These are phyloP conservation scores for Xestia ashworthii DNA, from an alignment of 2,888 invertebrate genomes.

Conservation along the genomic window DNA sequence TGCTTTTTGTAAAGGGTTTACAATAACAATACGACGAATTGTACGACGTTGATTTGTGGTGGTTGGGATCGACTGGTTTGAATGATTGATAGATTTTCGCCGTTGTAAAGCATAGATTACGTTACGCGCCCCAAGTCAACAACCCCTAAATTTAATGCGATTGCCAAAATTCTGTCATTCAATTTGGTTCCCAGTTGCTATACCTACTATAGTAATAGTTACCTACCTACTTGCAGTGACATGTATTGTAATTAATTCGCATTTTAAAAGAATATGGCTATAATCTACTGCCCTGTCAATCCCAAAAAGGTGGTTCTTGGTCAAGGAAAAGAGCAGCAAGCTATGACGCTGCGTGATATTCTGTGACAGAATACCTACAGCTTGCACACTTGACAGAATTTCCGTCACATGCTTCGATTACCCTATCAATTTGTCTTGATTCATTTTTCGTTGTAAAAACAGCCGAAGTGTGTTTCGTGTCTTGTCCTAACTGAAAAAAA, in stretches of 20 bases:
- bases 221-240: background rate
- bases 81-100: background rate
- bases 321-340: background rate
- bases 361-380: too few species aligned
- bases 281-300: background rate
- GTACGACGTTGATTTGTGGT: background rate
- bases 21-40: background rate
- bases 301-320: background rate
- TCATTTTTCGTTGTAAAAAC: background rate
- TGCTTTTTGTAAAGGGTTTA: background rate
- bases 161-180: conserved; percentile 16
- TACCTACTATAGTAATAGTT: background rate
- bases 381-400: too few species aligned
- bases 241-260: background rate
- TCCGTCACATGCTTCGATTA: background rate
- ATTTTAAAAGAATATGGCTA: background rate
- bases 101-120: background rate
- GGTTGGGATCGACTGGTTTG: background rate
- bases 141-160: conserved; percentile 8
- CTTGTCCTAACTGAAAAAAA: background rate
- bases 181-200: background rate
- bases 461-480: background rate
- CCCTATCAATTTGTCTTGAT: background rate
- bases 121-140: conserved; percentile 21
- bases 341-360: background rate